Base-by-base conservation (phyloP, 2,113 vertebrate genomes). In the Rhinopithecus roxellana region DNA sequence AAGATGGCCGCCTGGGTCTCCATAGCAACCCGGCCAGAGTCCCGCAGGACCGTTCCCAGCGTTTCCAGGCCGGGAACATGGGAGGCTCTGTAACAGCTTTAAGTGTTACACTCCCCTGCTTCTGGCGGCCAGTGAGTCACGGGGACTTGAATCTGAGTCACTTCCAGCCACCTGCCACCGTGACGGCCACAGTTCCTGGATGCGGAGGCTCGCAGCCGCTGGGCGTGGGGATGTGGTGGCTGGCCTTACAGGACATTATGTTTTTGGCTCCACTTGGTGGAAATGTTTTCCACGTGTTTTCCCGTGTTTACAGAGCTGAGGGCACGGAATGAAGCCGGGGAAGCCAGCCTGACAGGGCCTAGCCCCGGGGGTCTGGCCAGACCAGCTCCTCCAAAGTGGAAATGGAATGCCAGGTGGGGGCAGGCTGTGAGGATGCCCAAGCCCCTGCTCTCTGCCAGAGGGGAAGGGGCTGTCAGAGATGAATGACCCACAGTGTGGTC, bases 131-230 rank as follows among this genome's bases (percentile, higher is more conserved):
- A n/a, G 50, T 48, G 55, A 97, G 85, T 97, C 97, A 97, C 30
- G 0, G 84, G 52, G 78, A 38, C 92, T 59, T 6, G 85, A 30
- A 80, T 95, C 84, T 91, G 93, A 97, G 96, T 83, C 91, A 95
- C 50, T 97, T 90, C 80, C 96, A 97, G 97, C 93, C 96, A 98
- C 97, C 98, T 98, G 98, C 97, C 95, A 35, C 85, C 9, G 4
- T 14, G 92, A 57, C 3, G 5, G 94, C 92, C 12, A n/a, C 30
- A 18, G 96, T 81, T 92, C 97, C 95, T 84, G 97, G 79, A 92
- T 27, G 13, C 6, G 2, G 95, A 87, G 95, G 90, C 35, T 57
- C 45, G 11, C 45, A 27, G 67, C 85, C 64, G 87, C 81, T 38
- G 83, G 88, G 69, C 3, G 0, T 52, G n/a, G 89, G 82, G 40